Evolutionary conservation across 2,888 invertebrate genomes (phyloP), one percentile per base, ranked within the genome.

Genomic region (Synergus gifuensis): DNA sequence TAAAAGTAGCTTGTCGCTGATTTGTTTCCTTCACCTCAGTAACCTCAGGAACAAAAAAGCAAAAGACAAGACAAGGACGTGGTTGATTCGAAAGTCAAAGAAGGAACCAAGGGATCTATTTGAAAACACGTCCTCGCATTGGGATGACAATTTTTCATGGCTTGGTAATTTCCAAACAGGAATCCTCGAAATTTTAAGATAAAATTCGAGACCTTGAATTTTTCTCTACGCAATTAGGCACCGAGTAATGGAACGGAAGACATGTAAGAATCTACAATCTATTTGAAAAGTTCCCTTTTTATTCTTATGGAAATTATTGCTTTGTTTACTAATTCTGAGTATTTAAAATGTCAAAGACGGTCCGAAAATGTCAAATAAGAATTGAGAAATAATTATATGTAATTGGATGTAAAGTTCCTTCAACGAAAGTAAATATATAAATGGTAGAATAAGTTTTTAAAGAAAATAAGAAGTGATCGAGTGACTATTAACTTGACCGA

Each of bases 11-110:
- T 54, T 18, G 46, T 64, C 66, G 44, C 54, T 58, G 62, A 54
- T 73, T 78, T 63, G 83, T 84, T 85, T 86, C 84, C 86, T 86
- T 87, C 84, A 86, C 84, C 84, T 84, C 63, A 63, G 76, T 82
- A 82, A 83, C 84, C 82, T n/a, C 63, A 54, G 79, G 40, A 12
- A 69, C 78, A 60, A 81, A 81, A 84, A 77, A 78, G 62, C 67
- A 42, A 54, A 78, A 54, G 76, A 40, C 46, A 78, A 64, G 44
- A 67, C 80, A 76, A 83, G 64, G 77, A 80, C 78, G 49, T 36
- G 36, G 40, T n/a, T 40, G 66, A 67, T 76, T 76, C 80, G 77
- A 79, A 79, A 80, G 64, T 54, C 64, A 64, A 18, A 78, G 18
- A 69, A 58, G 78, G 69, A 83, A 49, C 5, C 11, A 62, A 9